Evolutionary conservation across 2,888 invertebrate species (phyloP).

Genomic region (Silvanus unidentatus): DNA sequence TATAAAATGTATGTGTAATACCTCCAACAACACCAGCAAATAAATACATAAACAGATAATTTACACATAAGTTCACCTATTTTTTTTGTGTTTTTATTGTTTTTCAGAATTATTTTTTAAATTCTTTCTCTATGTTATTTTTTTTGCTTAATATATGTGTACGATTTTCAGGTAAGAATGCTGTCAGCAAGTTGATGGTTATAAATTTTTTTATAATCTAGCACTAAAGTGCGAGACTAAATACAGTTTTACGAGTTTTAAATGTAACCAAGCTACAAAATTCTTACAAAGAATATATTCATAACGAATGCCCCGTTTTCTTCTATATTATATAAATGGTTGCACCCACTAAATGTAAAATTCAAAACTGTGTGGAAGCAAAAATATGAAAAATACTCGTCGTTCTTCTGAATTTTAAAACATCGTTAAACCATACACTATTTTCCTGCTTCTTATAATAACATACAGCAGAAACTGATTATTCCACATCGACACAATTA

Average conservation of each 20-base stretch:
- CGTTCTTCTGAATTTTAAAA: constrained; percentile 17
- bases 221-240: constrained; percentile 26
- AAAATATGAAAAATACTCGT: constrained; percentile 25
- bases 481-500: constrained; percentile 25
- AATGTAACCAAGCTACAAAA: constrained; percentile 26
- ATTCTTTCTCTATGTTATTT: too few relatives aligned
- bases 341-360: constrained; percentile 28
- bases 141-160: too few relatives aligned
- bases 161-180: constrained; percentile 22
- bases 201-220: constrained; percentile 24
- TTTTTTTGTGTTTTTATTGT: too few relatives aligned
- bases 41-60: too few relatives aligned
- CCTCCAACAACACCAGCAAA: not conserved
- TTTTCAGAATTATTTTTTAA: too few relatives aligned
- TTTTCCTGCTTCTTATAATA: constrained; percentile 4
- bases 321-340: constrained; percentile 17
- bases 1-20: too few relatives aligned
- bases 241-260: constrained; percentile 32
- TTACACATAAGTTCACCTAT: too few relatives aligned
- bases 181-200: constrained; percentile 16
- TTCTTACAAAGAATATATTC: constrained; percentile 28
- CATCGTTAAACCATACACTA: constrained; percentile 22
- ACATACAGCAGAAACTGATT: constrained; percentile 17
- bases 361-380: constrained; percentile 9
- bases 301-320: constrained; percentile 20